Conservation (phyloP, 1,140 invertebrate species). For the Zaprionus ornatus region DNA sequence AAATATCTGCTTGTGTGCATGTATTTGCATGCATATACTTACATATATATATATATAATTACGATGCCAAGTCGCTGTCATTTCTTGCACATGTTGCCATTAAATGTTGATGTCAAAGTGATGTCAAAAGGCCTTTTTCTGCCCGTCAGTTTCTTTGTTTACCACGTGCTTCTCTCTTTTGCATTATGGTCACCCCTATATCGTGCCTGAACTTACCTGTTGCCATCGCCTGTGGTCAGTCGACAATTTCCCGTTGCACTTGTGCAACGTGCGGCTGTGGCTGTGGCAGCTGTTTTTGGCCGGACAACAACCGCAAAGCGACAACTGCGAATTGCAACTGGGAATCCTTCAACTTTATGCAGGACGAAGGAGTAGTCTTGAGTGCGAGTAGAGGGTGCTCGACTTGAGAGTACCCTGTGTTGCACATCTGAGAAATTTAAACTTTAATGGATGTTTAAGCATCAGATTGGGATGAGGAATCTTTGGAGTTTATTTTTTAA, state of each 20-base stretch:
- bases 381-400: constrained; percentile 8
- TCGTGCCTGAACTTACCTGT: constrained; percentile 6
- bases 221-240: constrained; percentile 12
- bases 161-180: constrained; percentile 18
- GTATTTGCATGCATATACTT: not conserved
- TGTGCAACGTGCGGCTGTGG: constrained; percentile 20
- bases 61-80: constrained; percentile 34
- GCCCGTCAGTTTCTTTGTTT: not conserved
- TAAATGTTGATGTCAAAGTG: constrained; percentile 38
- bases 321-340: constrained; percentile 40
- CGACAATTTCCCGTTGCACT: constrained; percentile 25
- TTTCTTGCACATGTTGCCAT: constrained; percentile 64
- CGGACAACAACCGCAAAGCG: constrained; percentile 16
- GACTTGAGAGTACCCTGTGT: constrained; percentile 3
- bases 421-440: no score
- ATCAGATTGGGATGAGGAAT: no score
- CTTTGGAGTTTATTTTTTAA: not conserved
- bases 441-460: not conserved
- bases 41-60: constrained; percentile 40
- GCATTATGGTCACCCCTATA: not conserved
- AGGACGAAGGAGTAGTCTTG: constrained; percentile 48
- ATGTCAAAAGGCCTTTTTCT: constrained; percentile 11
- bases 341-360: constrained; percentile 30
- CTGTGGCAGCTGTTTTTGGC: constrained; percentile 55
- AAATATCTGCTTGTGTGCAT: not conserved